Evolutionary conservation across 1,140 invertebrate species (phyloP).

Genomic region (Danaus melanippus): DNA sequence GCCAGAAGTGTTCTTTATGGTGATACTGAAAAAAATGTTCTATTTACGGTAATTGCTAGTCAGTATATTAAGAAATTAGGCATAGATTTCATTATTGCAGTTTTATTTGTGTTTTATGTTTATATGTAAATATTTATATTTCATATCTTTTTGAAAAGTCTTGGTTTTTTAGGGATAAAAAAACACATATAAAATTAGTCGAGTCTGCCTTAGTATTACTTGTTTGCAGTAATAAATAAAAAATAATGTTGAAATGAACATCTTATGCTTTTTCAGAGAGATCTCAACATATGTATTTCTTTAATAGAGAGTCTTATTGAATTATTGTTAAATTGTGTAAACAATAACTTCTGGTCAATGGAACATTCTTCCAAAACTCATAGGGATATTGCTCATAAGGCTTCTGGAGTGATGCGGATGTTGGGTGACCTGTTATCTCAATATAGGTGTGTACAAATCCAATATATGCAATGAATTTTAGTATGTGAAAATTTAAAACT

Average conservation of each 20-base stretch:
- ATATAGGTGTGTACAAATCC: conserved; percentile 52
- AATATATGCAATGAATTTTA: neutral
- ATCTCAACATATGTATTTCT: conserved; percentile 40
- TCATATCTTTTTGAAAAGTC: no score
- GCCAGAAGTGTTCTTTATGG: conserved; percentile 34
- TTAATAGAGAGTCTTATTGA: conserved; percentile 42
- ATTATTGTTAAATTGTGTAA: conserved; percentile 47
- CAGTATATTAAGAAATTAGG: neutral
- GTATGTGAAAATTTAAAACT: conserved; percentile 2
- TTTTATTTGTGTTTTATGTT: neutral
- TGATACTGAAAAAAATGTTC: conserved; percentile 31
- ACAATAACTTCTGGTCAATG: conserved; percentile 40
- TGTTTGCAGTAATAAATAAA: no score
- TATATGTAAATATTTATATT: conserved; percentile 2
- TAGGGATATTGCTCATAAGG: conserved; percentile 56
- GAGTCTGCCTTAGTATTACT: no score
- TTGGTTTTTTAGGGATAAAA: no score
- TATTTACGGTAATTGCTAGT: conserved; percentile 34
- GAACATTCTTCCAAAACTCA: conserved; percentile 53
- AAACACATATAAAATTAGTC: no score
- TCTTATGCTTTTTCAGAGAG: conserved; percentile 38
- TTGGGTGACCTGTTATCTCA: conserved; percentile 65
- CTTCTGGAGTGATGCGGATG: conserved; percentile 54
- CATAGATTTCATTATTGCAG: no score
- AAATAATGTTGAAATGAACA: no score